A percentile compares a stretch with the other conserved stretches of the same genome.
These are phyloP conservation scores for Agrilus cyanescens DNA, from an alignment of 2,888 invertebrate genomes.

Conservation along the genomic window DNA sequence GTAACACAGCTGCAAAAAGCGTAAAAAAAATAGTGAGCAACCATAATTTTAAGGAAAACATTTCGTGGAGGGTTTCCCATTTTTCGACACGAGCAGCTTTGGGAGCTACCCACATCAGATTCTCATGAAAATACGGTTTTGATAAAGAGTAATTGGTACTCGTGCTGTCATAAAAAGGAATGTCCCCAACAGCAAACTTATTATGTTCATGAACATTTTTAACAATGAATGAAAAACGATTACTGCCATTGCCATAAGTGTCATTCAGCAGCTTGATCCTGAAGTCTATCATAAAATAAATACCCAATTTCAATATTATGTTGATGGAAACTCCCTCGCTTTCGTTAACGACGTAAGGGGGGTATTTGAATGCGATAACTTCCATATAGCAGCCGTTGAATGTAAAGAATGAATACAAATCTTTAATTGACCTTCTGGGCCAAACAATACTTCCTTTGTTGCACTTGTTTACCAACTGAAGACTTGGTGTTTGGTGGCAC, in stretches of 20 bases:
- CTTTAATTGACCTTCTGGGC: slow-evolving; percentile 1
- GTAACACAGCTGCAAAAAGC: slow-evolving; percentile 8
- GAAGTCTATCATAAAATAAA: slow-evolving; percentile 17
- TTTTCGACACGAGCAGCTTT: slow-evolving; percentile 37
- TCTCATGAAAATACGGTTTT: slow-evolving; percentile 42
- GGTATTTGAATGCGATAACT: slow-evolving; percentile 16
- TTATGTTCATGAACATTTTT: slow-evolving; percentile 32
- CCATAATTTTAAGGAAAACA: slow-evolving; percentile 42
- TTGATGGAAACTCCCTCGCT: slow-evolving; percentile 19
- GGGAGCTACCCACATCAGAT: slow-evolving; percentile 47
- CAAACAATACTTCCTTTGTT: slow-evolving; percentile 7
- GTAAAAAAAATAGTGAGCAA: slow-evolving; percentile 28
- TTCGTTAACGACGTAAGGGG: slow-evolving; percentile 20
- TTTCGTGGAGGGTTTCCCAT: slow-evolving; percentile 42
- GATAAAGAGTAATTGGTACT: slow-evolving; percentile 45
- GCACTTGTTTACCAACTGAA: slow-evolving; percentile 10
- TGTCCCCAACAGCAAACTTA: slow-evolving; percentile 45
- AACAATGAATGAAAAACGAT: slow-evolving; percentile 32
- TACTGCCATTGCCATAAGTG: slow-evolving; percentile 37
- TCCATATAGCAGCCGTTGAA: slow-evolving; percentile 16
- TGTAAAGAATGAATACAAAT: slow-evolving; percentile 6
- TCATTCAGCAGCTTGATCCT: slow-evolving; percentile 30
- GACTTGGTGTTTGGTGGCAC: slow-evolving; percentile 10
- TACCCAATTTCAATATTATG: slow-evolving; percentile 14
- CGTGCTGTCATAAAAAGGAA: slow-evolving; percentile 46